A percentile compares a stretch with the other conserved stretches of the same genome.
These are phyloP conservation scores for Formicarius rufipectus DNA, from an alignment of 2,113 vertebrate genomes.

Conservation along the genomic window DNA sequence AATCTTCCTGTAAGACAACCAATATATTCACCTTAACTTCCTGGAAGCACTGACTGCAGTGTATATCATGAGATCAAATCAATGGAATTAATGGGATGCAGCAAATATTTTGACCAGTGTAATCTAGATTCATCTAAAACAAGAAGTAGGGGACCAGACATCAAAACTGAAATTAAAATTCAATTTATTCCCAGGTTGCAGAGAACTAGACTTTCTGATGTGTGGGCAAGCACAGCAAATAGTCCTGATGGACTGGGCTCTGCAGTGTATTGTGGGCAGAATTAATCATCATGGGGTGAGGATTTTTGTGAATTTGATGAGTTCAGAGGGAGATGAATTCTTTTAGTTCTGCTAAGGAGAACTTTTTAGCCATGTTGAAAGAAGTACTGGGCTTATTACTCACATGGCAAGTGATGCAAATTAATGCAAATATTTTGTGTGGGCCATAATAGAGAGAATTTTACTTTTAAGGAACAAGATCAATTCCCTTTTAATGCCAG, in stretches of 20 bases:
- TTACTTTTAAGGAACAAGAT: background rate
- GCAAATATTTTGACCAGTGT: background rate
- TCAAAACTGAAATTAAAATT: constrained; percentile 22
- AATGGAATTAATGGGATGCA: background rate
- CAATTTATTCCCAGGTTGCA: background rate
- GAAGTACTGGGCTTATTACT: constrained; percentile 6
- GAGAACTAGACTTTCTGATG: background rate
- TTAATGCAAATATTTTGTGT: constrained; percentile 36
- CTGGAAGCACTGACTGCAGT: background rate
- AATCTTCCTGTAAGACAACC: background rate
- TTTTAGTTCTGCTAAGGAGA: background rate
- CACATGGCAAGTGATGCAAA: constrained; percentile 25
- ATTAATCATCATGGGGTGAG: background rate
- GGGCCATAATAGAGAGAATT: background rate
- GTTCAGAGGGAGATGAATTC: background rate
- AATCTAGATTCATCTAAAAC: background rate
- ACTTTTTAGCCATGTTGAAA: background rate
- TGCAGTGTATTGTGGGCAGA: background rate
- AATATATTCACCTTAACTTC: background rate
- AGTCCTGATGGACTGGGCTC: background rate
- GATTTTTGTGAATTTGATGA: background rate
- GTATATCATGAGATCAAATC: background rate
- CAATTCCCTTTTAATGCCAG: background rate
- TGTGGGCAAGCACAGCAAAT: background rate
- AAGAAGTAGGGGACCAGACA: background rate